A percentile compares a stretch with the other conserved stretches of the same genome.
Evolutionary conservation across 2,113 vertebrate genomes (phyloP).

Genomic region (Raja brachyura): DNA sequence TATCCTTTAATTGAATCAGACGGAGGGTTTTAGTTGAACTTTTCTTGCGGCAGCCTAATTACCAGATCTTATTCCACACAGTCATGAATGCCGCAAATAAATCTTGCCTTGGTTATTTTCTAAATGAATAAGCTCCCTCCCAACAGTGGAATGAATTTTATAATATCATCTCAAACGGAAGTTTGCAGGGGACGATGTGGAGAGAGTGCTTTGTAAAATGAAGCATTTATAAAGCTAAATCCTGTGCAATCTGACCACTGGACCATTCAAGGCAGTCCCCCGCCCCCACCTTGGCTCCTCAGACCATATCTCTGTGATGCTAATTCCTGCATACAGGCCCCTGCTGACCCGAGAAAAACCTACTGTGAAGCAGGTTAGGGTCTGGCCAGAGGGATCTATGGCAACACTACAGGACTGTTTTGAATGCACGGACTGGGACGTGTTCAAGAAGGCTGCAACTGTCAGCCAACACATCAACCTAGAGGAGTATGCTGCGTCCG

Average conservation of each 20-base stretch:
- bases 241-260: neutral
- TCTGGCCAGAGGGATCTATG: too few relatives aligned
- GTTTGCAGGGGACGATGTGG: neutral
- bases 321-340: too few relatives aligned
- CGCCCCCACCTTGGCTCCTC: too few relatives aligned
- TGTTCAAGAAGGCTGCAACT: too few relatives aligned
- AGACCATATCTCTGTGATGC: too few relatives aligned
- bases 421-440: too few relatives aligned
- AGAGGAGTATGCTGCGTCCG: too few relatives aligned
- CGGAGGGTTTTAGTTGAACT: neutral
- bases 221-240: neutral
- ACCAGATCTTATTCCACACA: neutral
- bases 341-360: too few relatives aligned
- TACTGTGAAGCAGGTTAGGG: too few relatives aligned
- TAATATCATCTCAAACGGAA: neutral
- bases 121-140: neutral
- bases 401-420: too few relatives aligned
- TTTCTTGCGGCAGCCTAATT: neutral
- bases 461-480: too few relatives aligned
- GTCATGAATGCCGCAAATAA: neutral
- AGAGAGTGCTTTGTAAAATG: neutral
- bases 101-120: neutral
- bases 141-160: neutral
- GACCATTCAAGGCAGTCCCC: too few relatives aligned
- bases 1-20: neutral